Percentiles rank a stretch among this genome's conserved stretches.
phyloP scores from a whole-genome alignment of 2,113 vertebrate genomes.

The mouse (Mus musculus) region GRCm39 chr3:24866501-24867000 shows the following conservation, averaged over 20 bases:
- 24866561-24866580: background rate
- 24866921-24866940: background rate
- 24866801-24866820: background rate
- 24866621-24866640: background rate
- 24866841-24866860: background rate
- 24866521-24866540: background rate
- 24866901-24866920: background rate
- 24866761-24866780: background rate
- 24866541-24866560: background rate
- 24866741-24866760: background rate
- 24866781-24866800: background rate
- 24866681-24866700: background rate
- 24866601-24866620: background rate
- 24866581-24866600: background rate
- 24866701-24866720: background rate
- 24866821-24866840: background rate
- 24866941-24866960: background rate
- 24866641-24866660: background rate
- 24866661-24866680: background rate
- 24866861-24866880: background rate
- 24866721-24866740: background rate
- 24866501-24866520: background rate
- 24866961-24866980: background rate
- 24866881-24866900: background rate
- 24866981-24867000: background rate